Base-by-base conservation (phyloP, 2,888 invertebrate species). In the Apamea crenata region DNA sequence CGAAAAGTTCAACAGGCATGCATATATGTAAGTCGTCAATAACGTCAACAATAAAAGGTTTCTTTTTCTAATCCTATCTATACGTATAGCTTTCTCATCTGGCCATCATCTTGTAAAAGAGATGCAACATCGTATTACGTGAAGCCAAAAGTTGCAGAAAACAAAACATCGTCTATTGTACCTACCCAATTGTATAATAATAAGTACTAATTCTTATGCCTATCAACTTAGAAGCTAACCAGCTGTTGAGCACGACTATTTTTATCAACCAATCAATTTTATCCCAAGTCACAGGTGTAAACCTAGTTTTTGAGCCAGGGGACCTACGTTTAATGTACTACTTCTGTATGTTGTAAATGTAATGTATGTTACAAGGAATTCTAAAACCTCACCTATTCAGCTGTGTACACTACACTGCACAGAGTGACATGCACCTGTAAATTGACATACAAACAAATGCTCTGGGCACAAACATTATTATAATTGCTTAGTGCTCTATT, bases 401-500 rank as follows among this genome's bases (percentile, higher is more conserved):
- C 29, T 56, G 16, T 50, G 47, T 32, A 29, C 53, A 69, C 36
- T n/a, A 29, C 53, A 69, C 44, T 16, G 44, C 67, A 71, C 36
- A 81, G 63, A 85, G 71, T 81, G 82, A 84, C 88, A 86, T n/a
- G 73, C 72, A 81, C 68, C 77, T 86, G 84, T 80, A 87, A 90
- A 91, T 87, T 89, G 92, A 93, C 93, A 92, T 87, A 85, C 86
- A 82, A 89, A 91, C 90, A 90, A 91, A 92, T 90, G 85, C 85
- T 78, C 78, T 70, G 83, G 81, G 66, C 91, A 91, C 90, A 88
- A 90, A 92, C 91, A 92, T 93, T 93, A 91, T 88, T 91, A 89
- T 93, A 93, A 94, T 94, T 93, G 91, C 91, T 88, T 85, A 83
- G 88, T 84, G 84, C 84, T 90, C 88, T 92, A 91, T 91, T 92